Evolutionary conservation across 2,113 vertebrate genomes (phyloP), one percentile per base, ranked within the genome.

Genomic region (Colius striatus): DNA sequence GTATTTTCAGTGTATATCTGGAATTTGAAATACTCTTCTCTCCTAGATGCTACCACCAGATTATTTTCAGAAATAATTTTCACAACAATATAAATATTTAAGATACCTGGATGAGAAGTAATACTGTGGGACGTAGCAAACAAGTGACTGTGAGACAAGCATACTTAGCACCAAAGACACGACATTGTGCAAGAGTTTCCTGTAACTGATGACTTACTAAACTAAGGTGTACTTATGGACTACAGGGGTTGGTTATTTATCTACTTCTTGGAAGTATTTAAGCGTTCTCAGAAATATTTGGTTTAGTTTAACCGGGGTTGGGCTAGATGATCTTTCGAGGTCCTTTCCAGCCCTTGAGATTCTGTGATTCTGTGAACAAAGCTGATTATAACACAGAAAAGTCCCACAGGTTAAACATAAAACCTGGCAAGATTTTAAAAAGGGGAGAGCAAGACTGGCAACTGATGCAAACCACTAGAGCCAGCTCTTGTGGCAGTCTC

Each of bases 161-260:
- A 62, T 47, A 77, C 27, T 66, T 68, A 89, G 55, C 65, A 89
- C 14, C n/a, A 84, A 70, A 57, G 51, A 73, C 27, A 77, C 27
- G 89, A 92, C 65, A 45, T 84, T 91, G 45, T 57, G 84, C 84
- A 94, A 92, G 76, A 73, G 62, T 70, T 51, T 67, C 65, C n/a
- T 61, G 55, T 77, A 77, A 84, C 53, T 54, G 67, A 80, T 86
- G 84, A 95, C 50, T 79, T 91, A 89, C 83, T 86, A 86, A 95
- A 85, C 71, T 43, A 61, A 89, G 81, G 55, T 91, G 77, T 84
- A 73, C 65, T 84, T 71, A 70, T 70, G 55, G 63, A 66, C 70
- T 62, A 26, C 51, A 65, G 23, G 47, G 47, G 22, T 11, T 73
- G 26, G 38, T 67, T 94, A 84, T 73, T 66, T 78, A 72, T 16